Conservation (phyloP, 1,140 invertebrate species). For the Eubasilissa regina region DNA sequence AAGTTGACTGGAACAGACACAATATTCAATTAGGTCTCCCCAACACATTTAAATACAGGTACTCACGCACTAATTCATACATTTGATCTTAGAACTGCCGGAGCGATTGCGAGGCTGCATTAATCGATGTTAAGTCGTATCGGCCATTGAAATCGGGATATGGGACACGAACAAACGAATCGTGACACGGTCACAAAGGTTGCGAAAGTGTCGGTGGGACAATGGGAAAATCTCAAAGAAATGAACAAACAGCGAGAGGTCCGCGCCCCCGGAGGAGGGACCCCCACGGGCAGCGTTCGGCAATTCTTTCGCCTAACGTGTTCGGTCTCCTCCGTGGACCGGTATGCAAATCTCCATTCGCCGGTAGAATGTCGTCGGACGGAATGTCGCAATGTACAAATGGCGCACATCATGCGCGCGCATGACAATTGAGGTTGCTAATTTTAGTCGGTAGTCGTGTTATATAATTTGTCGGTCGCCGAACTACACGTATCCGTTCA, state of each 20-base stretch:
- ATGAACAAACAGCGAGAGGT: neutral
- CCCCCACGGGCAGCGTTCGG: neutral
- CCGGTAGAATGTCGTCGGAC: constrained; percentile 16
- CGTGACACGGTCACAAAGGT: constrained; percentile 21
- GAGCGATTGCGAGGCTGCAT: neutral
- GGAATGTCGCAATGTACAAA: constrained; percentile 9
- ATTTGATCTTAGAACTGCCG: constrained; percentile 7
- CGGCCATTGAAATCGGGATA: constrained; percentile 23
- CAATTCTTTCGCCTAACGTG: constrained; percentile 22
- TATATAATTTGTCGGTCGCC: neutral
- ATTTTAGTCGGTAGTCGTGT: neutral
- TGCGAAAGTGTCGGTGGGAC: constrained; percentile 22
- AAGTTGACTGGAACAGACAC: constrained; percentile 1
- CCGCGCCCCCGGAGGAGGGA: neutral
- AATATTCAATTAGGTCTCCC: constrained; percentile 11
- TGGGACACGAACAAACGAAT: constrained; percentile 34
- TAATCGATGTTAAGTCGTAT: constrained; percentile 20
- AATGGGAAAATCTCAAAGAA: constrained; percentile 5
- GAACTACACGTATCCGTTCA: neutral
- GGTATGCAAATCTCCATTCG: constrained; percentile 27
- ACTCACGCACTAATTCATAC: neutral
- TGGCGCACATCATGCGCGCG: constrained; percentile 18
- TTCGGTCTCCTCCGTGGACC: constrained; percentile 8
- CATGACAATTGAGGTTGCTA: constrained; percentile 11
- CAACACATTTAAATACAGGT: constrained; percentile 13